Evolutionary conservation across 2,888 invertebrate species (phyloP).

Genomic region (Xiphydria camelus): DNA sequence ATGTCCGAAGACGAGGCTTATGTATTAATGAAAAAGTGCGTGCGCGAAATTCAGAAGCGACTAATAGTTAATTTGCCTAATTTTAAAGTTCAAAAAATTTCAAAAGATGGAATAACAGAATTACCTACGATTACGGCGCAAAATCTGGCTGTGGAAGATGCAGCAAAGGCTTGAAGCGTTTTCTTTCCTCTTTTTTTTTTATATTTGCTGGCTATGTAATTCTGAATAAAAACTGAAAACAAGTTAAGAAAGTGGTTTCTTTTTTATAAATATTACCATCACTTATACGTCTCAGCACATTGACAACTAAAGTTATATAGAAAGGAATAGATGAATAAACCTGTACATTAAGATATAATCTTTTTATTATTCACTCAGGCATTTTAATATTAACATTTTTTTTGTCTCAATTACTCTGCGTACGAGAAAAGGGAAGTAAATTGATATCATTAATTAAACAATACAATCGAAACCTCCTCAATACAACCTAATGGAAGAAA

Average conservation of each 20-base stretch:
- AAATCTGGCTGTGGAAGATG: slow-evolving; percentile 56
- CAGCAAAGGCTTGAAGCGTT: slow-evolving; percentile 34
- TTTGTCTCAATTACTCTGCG: background rate
- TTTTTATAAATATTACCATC: too few relatives aligned
- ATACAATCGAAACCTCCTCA: background rate
- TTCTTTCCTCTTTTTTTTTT: background rate
- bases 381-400: background rate
- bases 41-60: slow-evolving; percentile 87
- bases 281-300: too few relatives aligned
- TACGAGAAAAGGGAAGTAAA: background rate
- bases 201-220: too few relatives aligned
- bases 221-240: too few relatives aligned
- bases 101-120: slow-evolving; percentile 81
- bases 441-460: background rate
- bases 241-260: too few relatives aligned
- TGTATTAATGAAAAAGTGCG: slow-evolving; percentile 83
- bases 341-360: background rate
- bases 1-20: slow-evolving; percentile 81
- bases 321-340: background rate
- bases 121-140: slow-evolving; percentile 74
- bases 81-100: slow-evolving; percentile 87
- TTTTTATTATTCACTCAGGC: background rate
- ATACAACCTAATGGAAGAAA: slow-evolving; percentile 9
- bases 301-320: background rate
- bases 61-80: slow-evolving; percentile 90